Conservation (phyloP, 2,888 invertebrate species). For the Dioctria rufipes region DNA sequence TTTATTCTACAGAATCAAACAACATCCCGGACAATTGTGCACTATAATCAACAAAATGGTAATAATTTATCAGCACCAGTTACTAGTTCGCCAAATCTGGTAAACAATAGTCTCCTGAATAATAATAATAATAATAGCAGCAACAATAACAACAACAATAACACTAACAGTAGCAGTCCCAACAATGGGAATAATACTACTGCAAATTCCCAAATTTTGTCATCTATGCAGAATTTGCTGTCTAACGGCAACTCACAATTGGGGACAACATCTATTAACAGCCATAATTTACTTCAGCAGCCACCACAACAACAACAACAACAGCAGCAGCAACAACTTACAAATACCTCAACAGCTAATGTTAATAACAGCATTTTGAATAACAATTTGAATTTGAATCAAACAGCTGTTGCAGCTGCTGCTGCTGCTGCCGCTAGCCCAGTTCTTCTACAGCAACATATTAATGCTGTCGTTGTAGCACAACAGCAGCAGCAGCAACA, state of each 20-base stretch:
- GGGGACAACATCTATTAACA: background rate
- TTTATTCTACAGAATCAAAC: constrained; percentile 61
- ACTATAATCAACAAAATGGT: constrained; percentile 51
- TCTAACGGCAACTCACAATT: background rate
- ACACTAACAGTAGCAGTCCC: background rate
- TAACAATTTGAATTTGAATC: constrained; percentile 61
- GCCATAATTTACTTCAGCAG: constrained; percentile 29
- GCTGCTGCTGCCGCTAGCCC: constrained; percentile 59
- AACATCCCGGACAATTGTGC: constrained; percentile 60
- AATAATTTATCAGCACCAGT: constrained; percentile 52
- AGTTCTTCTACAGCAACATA: constrained; percentile 61
- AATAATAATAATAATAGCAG: constrained; percentile 29
- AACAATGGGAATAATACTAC: constrained; percentile 1
- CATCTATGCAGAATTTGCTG: constrained; percentile 29
- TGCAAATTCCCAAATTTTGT: constrained; percentile 24
- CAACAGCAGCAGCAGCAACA: constrained; percentile 60
- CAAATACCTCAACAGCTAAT: constrained; percentile 16
- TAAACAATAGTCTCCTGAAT: background rate
- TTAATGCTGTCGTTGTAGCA: constrained; percentile 60
- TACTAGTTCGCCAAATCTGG: constrained; percentile 38
- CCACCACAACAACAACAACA: constrained; percentile 53
- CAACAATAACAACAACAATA: constrained; percentile 18
- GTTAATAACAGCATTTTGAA: constrained; percentile 57
- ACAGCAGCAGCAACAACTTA: constrained; percentile 40
- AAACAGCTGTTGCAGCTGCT: constrained; percentile 57